Conservation (phyloP, 2,888 invertebrate genomes). For the Emmelina monodactyla region DNA sequence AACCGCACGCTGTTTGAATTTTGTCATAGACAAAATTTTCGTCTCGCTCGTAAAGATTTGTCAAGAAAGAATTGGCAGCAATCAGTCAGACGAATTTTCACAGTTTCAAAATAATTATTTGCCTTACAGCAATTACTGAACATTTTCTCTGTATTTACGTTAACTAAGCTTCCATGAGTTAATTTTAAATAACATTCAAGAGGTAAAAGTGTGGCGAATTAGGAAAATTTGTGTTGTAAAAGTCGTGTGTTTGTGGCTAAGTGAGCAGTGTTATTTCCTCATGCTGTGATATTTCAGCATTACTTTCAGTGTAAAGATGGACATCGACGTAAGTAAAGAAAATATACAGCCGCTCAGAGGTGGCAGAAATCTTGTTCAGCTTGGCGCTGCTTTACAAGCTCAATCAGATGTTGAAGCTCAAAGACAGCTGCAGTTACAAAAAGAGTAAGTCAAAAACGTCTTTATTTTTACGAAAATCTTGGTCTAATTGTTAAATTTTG, state of each 20-base stretch:
- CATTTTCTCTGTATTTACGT: background rate
- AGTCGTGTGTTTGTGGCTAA: conserved; percentile 40
- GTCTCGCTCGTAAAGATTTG: background rate
- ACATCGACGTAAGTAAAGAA: conserved; percentile 85
- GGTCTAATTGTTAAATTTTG: too few relatives aligned
- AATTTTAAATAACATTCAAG: background rate
- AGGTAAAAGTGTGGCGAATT: too few relatives aligned
- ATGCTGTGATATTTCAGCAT: conserved; percentile 46
- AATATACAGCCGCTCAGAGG: conserved; percentile 93
- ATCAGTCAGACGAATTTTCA: conserved; percentile 23
- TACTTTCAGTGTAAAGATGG: too few relatives aligned
- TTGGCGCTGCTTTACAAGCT: conserved; percentile 82
- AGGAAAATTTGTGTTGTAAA: too few relatives aligned
- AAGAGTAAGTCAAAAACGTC: conserved; percentile 68
- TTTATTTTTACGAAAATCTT: too few relatives aligned
- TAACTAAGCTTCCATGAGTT: background rate
- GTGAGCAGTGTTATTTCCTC: conserved; percentile 48
- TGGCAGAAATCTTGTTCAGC: conserved; percentile 81
- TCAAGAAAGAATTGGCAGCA: background rate
- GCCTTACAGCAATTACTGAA: too few relatives aligned
- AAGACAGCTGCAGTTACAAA: conserved; percentile 71
- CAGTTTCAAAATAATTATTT: conserved; percentile 25
- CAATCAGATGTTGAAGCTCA: conserved; percentile 75
- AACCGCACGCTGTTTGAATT: too few relatives aligned
- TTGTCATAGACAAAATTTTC: conserved; percentile 29